These are phyloP conservation scores for Denticeps clupeoides DNA, from an alignment of 2,797 vertebrate genomes.

Conservation along the genomic window DNA sequence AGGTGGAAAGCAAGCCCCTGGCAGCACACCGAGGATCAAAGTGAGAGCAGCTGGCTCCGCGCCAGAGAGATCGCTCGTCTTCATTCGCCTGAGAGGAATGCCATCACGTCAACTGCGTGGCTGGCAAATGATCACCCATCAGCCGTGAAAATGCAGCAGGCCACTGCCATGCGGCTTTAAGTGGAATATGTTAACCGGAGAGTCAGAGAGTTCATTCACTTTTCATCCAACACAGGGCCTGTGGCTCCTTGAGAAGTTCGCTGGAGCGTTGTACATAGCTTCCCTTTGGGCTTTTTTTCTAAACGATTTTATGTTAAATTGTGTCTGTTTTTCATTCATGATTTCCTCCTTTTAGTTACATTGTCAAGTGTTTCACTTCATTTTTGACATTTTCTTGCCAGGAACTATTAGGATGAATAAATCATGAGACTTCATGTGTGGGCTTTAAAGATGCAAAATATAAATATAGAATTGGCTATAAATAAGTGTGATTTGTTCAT, in stretches of 20 bases:
- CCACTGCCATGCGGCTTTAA: neutral
- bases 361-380: constrained; percentile 29
- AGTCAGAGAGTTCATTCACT: too few species aligned
- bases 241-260: too few species aligned
- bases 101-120: neutral
- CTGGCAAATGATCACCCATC: neutral
- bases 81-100: constrained; percentile 13
- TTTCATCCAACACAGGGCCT: too few species aligned
- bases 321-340: constrained; percentile 42
- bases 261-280: too few species aligned
- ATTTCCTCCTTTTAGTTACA: constrained; percentile 18
- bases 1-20: constrained; percentile 40
- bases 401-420: constrained; percentile 43
- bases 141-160: neutral
- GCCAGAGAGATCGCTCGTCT: constrained; percentile 19
- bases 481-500: constrained; percentile 42
- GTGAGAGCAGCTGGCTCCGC: constrained; percentile 34
- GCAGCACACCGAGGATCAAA: constrained; percentile 56
- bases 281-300: constrained; percentile 6
- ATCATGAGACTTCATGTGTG: constrained; percentile 39
- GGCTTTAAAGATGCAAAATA: constrained; percentile 22
- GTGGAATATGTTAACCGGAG: too few species aligned
- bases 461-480: constrained; percentile 40
- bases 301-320: constrained; percentile 5
- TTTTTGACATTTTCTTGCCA: too few species aligned